Evolutionary conservation across 2,113 vertebrate genomes (phyloP).

Genomic region (Ifrita kowaldi): DNA sequence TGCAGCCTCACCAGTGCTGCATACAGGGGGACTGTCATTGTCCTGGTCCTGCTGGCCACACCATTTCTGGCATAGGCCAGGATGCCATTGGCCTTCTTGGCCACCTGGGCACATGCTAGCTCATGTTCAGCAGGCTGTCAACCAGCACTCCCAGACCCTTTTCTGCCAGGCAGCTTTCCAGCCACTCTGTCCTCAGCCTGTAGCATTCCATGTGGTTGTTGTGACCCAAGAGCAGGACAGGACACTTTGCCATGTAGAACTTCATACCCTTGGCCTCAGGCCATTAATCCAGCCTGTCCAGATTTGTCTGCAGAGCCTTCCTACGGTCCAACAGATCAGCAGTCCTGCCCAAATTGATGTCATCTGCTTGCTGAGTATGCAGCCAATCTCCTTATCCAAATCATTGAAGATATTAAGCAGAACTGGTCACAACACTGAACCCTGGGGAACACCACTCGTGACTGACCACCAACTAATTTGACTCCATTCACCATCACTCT

Average conservation of each 20-base stretch:
- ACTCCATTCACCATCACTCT: neutral
- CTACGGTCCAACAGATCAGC: neutral
- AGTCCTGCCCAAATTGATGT: neutral
- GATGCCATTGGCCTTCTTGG: neutral
- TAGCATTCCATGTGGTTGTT: neutral
- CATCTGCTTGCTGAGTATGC: neutral
- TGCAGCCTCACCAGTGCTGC: neutral
- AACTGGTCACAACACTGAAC: neutral
- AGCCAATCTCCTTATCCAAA: neutral
- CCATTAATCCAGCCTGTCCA: neutral
- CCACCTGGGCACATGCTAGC: neutral
- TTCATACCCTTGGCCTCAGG: neutral
- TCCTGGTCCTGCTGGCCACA: neutral
- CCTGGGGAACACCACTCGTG: neutral
- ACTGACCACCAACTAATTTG: neutral
- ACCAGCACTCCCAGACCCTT: neutral
- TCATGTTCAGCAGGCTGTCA: neutral
- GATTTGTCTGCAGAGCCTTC: neutral
- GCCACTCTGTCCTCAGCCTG: neutral
- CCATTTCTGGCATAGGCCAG: neutral
- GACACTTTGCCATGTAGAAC: neutral
- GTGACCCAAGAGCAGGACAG: neutral
- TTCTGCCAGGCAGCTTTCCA: neutral
- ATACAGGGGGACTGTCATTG: fast-evolving
- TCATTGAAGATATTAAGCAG: neutral